phyloP scores from a whole-genome alignment of 2,888 invertebrate species.

The Volucella bombylans region DNA sequence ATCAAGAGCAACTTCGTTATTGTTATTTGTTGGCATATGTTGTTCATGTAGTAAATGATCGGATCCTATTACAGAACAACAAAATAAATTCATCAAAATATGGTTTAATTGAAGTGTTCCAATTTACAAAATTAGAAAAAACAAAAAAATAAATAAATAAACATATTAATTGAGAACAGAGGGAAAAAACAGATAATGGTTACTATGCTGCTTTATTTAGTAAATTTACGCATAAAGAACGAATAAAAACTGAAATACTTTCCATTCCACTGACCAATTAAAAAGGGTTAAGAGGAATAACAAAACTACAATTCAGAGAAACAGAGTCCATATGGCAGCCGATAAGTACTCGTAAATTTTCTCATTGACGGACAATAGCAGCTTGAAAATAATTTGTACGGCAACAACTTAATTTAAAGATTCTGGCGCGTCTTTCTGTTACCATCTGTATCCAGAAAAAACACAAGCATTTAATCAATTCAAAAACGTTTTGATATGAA shows the following conservation, averaged over 20 bases:
- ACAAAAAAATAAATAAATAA: slow-evolving; percentile 27
- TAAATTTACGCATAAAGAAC: slow-evolving; percentile 11
- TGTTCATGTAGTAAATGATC: slow-evolving; percentile 67
- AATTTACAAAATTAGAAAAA: slow-evolving; percentile 24
- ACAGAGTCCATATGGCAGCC: not conserved
- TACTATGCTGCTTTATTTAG: slow-evolving; percentile 3
- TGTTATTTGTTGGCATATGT: slow-evolving; percentile 53
- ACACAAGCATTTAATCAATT: slow-evolving; percentile 50
- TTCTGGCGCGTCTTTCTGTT: slow-evolving; percentile 28
- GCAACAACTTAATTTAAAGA: slow-evolving; percentile 54
- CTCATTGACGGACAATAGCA: slow-evolving; percentile 10
- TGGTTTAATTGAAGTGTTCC: slow-evolving; percentile 16
- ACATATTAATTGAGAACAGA: slow-evolving; percentile 25
- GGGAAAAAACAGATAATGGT: not conserved
- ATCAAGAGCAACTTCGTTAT: slow-evolving; percentile 54
- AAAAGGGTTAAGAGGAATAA: too few relatives aligned
- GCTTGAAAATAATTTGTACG: slow-evolving; percentile 36
- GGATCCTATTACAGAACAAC: slow-evolving; percentile 47
- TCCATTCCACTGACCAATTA: too few relatives aligned
- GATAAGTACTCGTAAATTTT: slow-evolving; percentile 27
- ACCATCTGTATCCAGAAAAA: slow-evolving; percentile 38
- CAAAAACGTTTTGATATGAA: slow-evolving; percentile 16
- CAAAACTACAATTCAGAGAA: slow-evolving; percentile 8
- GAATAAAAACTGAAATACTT: not conserved
- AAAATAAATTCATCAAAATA: not conserved